A percentile compares a stretch with the other conserved stretches of the same genome.
Evolutionary conservation across 2,888 invertebrate genomes (phyloP).

Genomic region (Caradrina kadenii): DNA sequence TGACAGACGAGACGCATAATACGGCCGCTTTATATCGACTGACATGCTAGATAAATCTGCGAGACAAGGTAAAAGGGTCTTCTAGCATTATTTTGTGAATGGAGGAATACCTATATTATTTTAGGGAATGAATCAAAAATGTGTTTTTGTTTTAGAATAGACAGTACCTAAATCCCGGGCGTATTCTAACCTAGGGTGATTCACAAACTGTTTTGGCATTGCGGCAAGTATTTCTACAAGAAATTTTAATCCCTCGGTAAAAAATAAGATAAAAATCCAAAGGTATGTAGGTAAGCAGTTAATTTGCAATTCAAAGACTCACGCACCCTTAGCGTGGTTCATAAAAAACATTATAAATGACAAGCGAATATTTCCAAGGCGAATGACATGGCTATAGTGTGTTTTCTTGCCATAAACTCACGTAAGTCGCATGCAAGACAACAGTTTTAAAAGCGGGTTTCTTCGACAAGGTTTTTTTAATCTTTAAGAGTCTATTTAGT

Average conservation of each 20-base stretch:
- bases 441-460: slow-evolving; percentile 11
- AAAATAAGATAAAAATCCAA: slow-evolving; percentile 11
- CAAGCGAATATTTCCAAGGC: slow-evolving; percentile 3
- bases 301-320: slow-evolving; percentile 31
- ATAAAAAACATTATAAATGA: slow-evolving; percentile 19
- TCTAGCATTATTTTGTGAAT: slow-evolving; percentile 34
- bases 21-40: slow-evolving; percentile 53
- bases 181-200: not conserved
- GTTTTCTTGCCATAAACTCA: slow-evolving; percentile 12
- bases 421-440: slow-evolving; percentile 16
- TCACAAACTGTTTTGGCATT: not conserved
- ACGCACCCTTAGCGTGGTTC: slow-evolving; percentile 6
- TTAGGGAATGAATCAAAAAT: slow-evolving; percentile 24
- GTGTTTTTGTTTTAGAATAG: slow-evolving; percentile 25
- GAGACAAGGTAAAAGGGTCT: slow-evolving; percentile 41
- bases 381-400: slow-evolving; percentile 4
- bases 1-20: slow-evolving; percentile 56
- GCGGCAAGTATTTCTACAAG: no score
- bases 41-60: slow-evolving; percentile 54
- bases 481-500: slow-evolving; percentile 1
- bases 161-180: not conserved
- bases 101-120: slow-evolving; percentile 34
- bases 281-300: not conserved
- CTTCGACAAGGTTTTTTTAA: not conserved
- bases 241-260: not conserved